These are phyloP conservation scores for Conopomorpha cramerella DNA, from an alignment of 1,140 invertebrate genomes.

Conservation along the genomic window DNA sequence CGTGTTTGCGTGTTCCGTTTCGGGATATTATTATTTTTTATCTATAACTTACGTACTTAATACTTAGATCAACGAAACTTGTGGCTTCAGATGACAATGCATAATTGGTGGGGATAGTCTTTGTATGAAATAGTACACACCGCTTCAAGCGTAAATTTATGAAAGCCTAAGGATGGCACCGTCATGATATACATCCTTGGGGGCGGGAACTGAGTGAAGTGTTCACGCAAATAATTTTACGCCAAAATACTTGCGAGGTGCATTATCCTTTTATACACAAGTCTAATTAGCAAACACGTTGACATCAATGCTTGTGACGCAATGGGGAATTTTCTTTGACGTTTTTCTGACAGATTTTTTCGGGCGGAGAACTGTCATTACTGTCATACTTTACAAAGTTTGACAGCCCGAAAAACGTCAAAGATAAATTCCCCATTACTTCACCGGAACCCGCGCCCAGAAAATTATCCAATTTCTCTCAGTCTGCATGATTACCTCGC, in stretches of 20 bases:
- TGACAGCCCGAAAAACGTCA: no score
- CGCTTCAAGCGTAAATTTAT: no score
- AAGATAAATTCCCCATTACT: no score
- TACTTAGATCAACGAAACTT: conserved; percentile 53
- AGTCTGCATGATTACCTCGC: no score
- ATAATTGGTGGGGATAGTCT: conserved; percentile 50
- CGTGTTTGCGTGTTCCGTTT: conserved; percentile 24
- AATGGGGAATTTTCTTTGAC: no score
- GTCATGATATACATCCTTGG: not conserved
- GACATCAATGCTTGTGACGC: no score
- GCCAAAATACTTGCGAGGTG: conserved; percentile 19
- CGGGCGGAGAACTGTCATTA: no score
- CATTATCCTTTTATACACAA: conserved; percentile 11
- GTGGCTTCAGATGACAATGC: conserved; percentile 50
- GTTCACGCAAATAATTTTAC: conserved; percentile 1
- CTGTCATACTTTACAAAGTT: no score
- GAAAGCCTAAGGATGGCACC: no score
- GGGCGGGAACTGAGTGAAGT: not conserved
- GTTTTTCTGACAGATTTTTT: no score
- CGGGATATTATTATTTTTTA: conserved; percentile 32
- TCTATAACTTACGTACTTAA: conserved; percentile 53
- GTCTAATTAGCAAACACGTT: conserved; percentile 5
- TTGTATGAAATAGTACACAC: conserved; percentile 38
- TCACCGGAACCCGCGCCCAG: no score
- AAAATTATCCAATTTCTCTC: no score